A percentile compares a stretch with the other conserved stretches of the same genome.
Evolutionary conservation across 1,140 invertebrate genomes (phyloP).

Genomic region (Sipha flava): DNA sequence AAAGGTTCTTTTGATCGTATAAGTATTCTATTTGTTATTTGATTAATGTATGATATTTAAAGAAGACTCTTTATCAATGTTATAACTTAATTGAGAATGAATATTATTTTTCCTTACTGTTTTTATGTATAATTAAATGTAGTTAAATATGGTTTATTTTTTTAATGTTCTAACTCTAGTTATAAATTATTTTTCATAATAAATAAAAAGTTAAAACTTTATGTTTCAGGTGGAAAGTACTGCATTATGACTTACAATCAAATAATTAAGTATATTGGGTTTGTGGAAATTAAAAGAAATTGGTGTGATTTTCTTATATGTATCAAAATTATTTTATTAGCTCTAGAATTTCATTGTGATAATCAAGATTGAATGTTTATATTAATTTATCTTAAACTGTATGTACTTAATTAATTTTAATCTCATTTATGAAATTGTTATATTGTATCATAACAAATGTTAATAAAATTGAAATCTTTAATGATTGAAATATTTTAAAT

Average conservation of each 20-base stretch:
- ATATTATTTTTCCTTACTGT: too few species aligned
- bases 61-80: too few species aligned
- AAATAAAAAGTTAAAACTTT: too few species aligned
- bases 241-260: neutral
- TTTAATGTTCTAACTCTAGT: too few species aligned
- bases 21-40: too few species aligned
- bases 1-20: too few species aligned
- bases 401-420: slow-evolving; percentile 27
- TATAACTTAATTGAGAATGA: too few species aligned
- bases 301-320: neutral
- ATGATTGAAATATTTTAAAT: neutral
- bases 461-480: neutral
- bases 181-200: too few species aligned
- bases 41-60: too few species aligned
- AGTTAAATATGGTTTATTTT: too few species aligned
- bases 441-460: neutral
- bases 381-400: slow-evolving; percentile 7
- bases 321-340: slow-evolving; percentile 25
- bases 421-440: neutral
- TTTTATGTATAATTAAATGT: too few species aligned
- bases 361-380: slow-evolving; percentile 1
- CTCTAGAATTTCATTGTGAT: slow-evolving; percentile 19
- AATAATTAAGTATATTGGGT: neutral
- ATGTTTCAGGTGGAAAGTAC: slow-evolving; percentile 27
- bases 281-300: neutral